Evolutionary conservation across 2,113 vertebrate genomes (phyloP), one percentile per base, ranked within the genome.

Genomic region (Fulmarus glacialis): DNA sequence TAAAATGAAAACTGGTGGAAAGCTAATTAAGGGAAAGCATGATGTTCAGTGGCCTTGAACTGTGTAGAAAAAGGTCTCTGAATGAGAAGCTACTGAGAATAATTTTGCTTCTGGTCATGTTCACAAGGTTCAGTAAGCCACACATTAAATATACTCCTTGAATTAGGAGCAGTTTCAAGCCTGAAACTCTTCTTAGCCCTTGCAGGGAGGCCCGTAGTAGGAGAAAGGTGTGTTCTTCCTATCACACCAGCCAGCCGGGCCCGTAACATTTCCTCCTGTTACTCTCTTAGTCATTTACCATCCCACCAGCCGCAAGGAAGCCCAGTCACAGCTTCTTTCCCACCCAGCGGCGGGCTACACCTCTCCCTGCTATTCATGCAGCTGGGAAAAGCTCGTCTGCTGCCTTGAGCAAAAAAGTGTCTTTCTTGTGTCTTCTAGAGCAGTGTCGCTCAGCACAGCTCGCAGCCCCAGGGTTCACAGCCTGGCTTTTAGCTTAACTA

Each of bases 381-480:
- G 40, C 36, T 77, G 34, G 47, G n/a, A 43, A 79, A 94, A 59
- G 16, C 34, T 87, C 5, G 1, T n/a, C 68, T 52, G 52, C 74
- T 79, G 64, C 43, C 52, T n/a, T 34, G 30, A 85, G 43, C 15
- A 34, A 48, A 63, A 29, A 84, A 34, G 8, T 12, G 24, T 34
- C 42, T 53, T 68, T 64, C 48, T 47, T 15, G 7, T 55, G 23
- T 74, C 68, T 55, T 15, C 48, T 52, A 50, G 47, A 71, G 52
- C 18, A 21, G 5, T 15, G 55, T 53, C 0, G 0, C 38, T 55
- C 2, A 3, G 59, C 77, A 50, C 30, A 66, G 34, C 6, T 70
- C 8, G 8, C 23, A 38, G 47, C 42, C n/a, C 30, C 7, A 7
- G 23, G 6, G 36, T 36, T 63, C 70, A 72, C 30, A 73, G 58